phyloP scores from a whole-genome alignment of 2,888 invertebrate genomes.

The Apomyelois bistriatella region DNA sequence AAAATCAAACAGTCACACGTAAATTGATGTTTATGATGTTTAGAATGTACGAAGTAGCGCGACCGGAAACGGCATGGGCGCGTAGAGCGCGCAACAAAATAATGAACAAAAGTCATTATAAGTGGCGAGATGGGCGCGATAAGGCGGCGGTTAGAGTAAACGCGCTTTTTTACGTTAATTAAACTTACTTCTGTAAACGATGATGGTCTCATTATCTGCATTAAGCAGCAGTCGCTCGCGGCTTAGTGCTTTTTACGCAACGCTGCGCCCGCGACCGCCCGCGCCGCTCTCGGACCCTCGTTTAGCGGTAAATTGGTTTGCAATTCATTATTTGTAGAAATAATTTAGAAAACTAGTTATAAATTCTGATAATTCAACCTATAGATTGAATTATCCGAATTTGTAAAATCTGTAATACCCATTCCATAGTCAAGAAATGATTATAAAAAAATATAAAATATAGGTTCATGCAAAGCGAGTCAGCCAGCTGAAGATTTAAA shows the following conservation, averaged over 20 bases:
- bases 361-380: no score
- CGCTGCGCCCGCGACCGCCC: constrained; percentile 37
- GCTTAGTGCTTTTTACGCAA: constrained; percentile 55
- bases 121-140: constrained; percentile 66
- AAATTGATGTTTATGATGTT: constrained; percentile 68
- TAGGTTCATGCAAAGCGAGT: no score
- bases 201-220: constrained; percentile 67
- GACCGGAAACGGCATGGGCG: constrained; percentile 64
- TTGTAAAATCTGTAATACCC: no score
- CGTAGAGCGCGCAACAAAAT: constrained; percentile 64
- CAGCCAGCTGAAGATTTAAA: no score
- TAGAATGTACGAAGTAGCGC: constrained; percentile 38
- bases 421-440: no score
- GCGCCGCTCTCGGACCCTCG: constrained; percentile 23
- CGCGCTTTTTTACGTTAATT: constrained; percentile 78
- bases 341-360: background rate
- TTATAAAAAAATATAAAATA: no score
- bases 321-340: constrained; percentile 13
- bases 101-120: constrained; percentile 77
- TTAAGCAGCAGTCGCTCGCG: constrained; percentile 49
- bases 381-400: no score
- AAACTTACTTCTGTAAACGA: constrained; percentile 76
- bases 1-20: constrained; percentile 60
- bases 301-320: constrained; percentile 31
- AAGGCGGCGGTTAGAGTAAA: constrained; percentile 70